These are phyloP conservation scores for Agrilus mali DNA, from an alignment of 2,888 invertebrate species.

Conservation along the genomic window DNA sequence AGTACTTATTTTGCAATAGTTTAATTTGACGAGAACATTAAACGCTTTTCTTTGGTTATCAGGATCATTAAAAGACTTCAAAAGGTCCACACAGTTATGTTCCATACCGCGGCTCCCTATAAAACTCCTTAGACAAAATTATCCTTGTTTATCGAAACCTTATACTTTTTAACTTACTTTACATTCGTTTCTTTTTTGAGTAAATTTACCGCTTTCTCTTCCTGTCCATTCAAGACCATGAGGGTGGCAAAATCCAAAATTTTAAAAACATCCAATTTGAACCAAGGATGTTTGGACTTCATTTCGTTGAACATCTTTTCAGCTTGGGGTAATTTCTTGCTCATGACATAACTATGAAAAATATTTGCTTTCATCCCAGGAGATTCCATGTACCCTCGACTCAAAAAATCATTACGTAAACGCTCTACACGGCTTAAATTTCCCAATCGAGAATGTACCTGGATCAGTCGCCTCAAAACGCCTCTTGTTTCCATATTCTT, in stretches of 20 bases:
- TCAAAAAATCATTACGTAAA: slow-evolving; percentile 40
- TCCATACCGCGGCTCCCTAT: slow-evolving; percentile 37
- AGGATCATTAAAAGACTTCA: slow-evolving; percentile 39
- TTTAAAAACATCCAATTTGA: slow-evolving; percentile 52
- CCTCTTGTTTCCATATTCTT: slow-evolving; percentile 56
- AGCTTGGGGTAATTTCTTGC: slow-evolving; percentile 42
- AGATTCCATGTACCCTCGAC: slow-evolving; percentile 35
- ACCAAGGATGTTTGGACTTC: slow-evolving; percentile 38
- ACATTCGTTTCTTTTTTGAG: slow-evolving; percentile 39
- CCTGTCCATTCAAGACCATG: slow-evolving; percentile 38
- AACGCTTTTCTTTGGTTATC: slow-evolving; percentile 39
- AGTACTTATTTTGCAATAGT: slow-evolving; percentile 46
- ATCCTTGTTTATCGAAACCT: neutral
- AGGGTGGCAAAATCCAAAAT: slow-evolving; percentile 49
- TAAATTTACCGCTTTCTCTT: slow-evolving; percentile 36
- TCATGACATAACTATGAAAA: slow-evolving; percentile 46
- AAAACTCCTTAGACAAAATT: slow-evolving; percentile 21
- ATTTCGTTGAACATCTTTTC: slow-evolving; percentile 40
- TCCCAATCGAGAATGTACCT: slow-evolving; percentile 42
- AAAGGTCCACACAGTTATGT: slow-evolving; percentile 48
- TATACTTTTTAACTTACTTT: slow-evolving; percentile 22
- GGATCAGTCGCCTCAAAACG: slow-evolving; percentile 47
- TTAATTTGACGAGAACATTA: slow-evolving; percentile 35
- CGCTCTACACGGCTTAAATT: slow-evolving; percentile 42
- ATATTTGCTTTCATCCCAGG: slow-evolving; percentile 54